These are phyloP conservation scores for Sapajus apella DNA, from an alignment of 2,113 vertebrate genomes.

Conservation along the genomic window DNA sequence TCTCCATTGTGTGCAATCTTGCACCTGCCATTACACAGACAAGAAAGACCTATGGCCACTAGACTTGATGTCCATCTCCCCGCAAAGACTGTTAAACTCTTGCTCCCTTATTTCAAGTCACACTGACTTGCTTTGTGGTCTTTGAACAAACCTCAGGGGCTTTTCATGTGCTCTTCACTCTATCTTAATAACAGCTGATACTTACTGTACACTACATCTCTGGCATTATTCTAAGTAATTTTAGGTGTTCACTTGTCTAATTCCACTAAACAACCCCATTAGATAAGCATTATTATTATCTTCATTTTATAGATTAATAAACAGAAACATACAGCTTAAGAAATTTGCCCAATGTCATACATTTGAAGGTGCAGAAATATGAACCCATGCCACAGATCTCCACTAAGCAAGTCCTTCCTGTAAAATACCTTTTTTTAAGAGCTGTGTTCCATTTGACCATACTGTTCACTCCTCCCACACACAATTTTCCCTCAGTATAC, in stretches of 20 bases:
- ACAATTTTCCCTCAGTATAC: not conserved
- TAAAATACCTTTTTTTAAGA: not conserved
- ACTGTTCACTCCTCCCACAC: not conserved
- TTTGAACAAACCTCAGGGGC: not conserved
- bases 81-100: not conserved
- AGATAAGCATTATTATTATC: not conserved
- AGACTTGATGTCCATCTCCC: not conserved
- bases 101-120: not conserved
- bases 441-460: not conserved
- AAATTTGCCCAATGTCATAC: not conserved
- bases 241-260: not conserved
- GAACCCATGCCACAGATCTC: not conserved
- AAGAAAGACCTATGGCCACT: not conserved
- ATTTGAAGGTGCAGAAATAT: not conserved
- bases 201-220: not conserved
- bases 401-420: not conserved
- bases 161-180: not conserved
- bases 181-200: not conserved
- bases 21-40: not conserved
- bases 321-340: not conserved
- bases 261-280: not conserved
- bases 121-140: not conserved
- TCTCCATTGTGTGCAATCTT: not conserved
- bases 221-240: constrained; percentile 8
- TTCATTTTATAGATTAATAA: not conserved